Conservation (phyloP, 2,888 invertebrate species). For the Bhutanitis thaidina region DNA sequence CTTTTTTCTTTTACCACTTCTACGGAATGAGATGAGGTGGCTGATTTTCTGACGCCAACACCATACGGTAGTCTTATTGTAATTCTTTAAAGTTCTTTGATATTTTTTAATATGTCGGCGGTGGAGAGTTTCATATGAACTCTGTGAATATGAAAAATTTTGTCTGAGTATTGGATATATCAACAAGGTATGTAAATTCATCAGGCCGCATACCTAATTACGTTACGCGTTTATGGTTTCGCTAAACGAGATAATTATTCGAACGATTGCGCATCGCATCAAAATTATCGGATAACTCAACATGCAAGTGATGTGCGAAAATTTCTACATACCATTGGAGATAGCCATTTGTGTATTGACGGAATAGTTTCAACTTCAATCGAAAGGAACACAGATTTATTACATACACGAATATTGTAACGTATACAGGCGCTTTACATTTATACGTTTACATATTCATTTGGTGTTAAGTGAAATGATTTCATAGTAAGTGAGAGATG, state of each 20-base stretch:
- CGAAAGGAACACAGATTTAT: constrained; percentile 2
- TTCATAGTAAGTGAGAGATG: neutral
- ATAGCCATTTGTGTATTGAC: neutral
- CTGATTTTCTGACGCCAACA: too few relatives aligned
- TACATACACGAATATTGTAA: too few relatives aligned
- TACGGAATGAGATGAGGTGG: too few relatives aligned
- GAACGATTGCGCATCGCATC: neutral
- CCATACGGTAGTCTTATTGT: too few relatives aligned
- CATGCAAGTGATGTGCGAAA: constrained; percentile 5
- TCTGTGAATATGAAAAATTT: neutral
- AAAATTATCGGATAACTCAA: constrained; percentile 5
- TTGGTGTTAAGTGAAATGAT: neutral
- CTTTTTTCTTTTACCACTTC: too few relatives aligned
- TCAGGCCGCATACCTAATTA: neutral
- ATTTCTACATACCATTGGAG: neutral
- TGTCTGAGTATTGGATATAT: neutral
- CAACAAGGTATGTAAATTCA: neutral
- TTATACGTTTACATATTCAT: too few relatives aligned
- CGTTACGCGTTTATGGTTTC: neutral
- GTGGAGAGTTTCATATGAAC: neutral
- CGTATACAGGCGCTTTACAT: neutral
- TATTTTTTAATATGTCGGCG: too few relatives aligned
- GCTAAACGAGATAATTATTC: constrained; percentile 8
- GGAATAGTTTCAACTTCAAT: constrained; percentile 7
- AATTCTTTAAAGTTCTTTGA: too few relatives aligned